Evolutionary conservation across 2,113 vertebrate species (phyloP).

Genomic region (Sterrhoptilus dennistouni): DNA sequence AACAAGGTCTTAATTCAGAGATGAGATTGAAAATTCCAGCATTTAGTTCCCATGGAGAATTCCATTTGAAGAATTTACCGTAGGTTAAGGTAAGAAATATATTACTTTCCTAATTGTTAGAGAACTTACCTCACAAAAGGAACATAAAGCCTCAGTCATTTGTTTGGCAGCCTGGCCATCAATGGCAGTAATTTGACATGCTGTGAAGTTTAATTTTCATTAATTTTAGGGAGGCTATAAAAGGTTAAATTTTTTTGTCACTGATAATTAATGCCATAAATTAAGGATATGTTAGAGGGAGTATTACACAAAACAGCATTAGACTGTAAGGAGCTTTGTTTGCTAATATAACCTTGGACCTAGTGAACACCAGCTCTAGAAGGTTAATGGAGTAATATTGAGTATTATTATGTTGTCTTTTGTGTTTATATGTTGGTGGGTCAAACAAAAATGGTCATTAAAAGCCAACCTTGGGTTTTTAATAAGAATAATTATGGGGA

Average conservation of each 20-base stretch:
- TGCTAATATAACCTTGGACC: background rate
- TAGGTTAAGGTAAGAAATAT: background rate
- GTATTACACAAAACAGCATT: background rate
- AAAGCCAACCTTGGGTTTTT: background rate
- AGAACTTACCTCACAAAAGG: background rate
- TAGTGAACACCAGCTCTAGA: background rate
- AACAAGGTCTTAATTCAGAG: background rate
- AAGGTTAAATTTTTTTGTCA: constrained; percentile 6
- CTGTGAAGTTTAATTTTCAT: constrained; percentile 4
- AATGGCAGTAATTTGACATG: background rate
- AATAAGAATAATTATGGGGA: background rate
- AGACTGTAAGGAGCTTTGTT: background rate
- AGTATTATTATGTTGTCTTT: background rate
- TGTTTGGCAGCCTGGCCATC: background rate
- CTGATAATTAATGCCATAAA: constrained; percentile 30
- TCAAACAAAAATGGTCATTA: background rate
- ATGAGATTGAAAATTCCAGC: background rate
- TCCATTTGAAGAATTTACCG: background rate
- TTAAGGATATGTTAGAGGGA: background rate
- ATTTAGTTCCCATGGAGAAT: background rate
- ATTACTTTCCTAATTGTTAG: background rate
- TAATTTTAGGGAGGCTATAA: background rate
- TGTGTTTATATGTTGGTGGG: background rate
- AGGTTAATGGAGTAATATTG: background rate
- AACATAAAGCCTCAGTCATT: background rate